Conservation (phyloP, 2,113 vertebrate species). For the mouse (Mus musculus) region GRCm39 chr3:105629001-105629500, state of each 20-base stretch:
- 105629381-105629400: neutral
- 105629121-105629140: neutral
- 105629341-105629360: neutral
- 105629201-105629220: neutral
- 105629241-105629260: neutral
- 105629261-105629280: neutral
- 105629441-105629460: fast-evolving
- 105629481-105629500: neutral
- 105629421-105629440: neutral
- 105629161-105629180: neutral
- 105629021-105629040: neutral
- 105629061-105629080: neutral
- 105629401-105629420: neutral
- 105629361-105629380: neutral
- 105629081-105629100: neutral
- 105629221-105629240: neutral
- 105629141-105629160: neutral
- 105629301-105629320: neutral
- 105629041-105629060: neutral
- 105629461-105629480: neutral
- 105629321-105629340: neutral
- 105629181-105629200: neutral
- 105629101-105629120: fast-evolving
- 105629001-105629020: neutral
- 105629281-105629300: neutral